Conservation (phyloP, 2,888 invertebrate species). For the Sericinus montela region DNA sequence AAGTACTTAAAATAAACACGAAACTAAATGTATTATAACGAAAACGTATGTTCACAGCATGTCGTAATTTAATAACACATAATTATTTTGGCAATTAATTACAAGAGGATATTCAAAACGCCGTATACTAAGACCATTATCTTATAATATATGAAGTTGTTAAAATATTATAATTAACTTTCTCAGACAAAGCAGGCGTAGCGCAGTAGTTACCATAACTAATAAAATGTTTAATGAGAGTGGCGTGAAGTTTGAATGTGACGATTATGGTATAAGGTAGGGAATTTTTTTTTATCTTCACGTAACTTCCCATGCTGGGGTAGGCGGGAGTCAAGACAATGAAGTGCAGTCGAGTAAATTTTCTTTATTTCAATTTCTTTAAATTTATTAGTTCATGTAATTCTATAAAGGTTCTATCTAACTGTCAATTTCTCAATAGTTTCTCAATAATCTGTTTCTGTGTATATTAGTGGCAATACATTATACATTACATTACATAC, state of each 20-base stretch:
- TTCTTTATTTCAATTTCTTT: too few species aligned
- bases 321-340: too few species aligned
- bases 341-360: too few species aligned
- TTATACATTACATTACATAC: too few species aligned
- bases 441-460: too few species aligned
- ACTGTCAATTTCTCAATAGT: too few species aligned
- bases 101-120: constrained; percentile 3
- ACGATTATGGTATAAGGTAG: too few species aligned
- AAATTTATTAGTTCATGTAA: too few species aligned
- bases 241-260: background rate
- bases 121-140: background rate
- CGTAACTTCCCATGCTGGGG: too few species aligned
- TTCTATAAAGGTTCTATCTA: too few species aligned
- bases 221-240: constrained; percentile 18
- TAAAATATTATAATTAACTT: constrained; percentile 16
- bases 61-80: constrained; percentile 2
- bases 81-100: constrained; percentile 14
- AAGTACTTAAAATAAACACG: background rate
- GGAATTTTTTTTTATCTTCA: too few species aligned
- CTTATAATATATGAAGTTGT: constrained; percentile 9
- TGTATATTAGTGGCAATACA: too few species aligned
- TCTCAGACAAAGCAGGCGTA: constrained; percentile 5
- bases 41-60: constrained; percentile 1
- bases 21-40: constrained; percentile 1
- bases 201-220: constrained; percentile 14